Evolutionary conservation across 2,797 vertebrate genomes (phyloP).

Genomic region (Stomatorhinus walkeri): DNA sequence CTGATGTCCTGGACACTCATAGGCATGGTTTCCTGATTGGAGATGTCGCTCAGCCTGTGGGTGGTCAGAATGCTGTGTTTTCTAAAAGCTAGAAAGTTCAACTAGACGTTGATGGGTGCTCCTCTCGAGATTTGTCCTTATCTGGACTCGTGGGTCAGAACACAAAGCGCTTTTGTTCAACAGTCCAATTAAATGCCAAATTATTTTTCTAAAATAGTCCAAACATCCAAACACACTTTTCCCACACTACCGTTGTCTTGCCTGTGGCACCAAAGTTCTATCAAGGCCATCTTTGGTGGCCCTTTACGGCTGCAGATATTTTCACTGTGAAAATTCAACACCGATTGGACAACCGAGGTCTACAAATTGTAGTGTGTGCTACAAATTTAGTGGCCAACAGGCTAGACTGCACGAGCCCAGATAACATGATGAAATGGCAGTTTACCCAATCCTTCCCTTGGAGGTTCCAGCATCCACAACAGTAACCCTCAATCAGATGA

Average conservation of each 20-base stretch:
- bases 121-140: not conserved
- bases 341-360: not conserved
- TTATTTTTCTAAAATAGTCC: not conserved
- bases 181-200: not conserved
- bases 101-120: not conserved
- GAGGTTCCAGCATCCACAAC: not conserved
- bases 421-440: not conserved
- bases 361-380: slow-evolving; percentile 30
- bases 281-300: not conserved
- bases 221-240: not conserved
- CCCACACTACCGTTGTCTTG: not conserved
- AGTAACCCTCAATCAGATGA: not conserved
- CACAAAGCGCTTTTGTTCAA: not conserved
- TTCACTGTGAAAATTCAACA: not conserved
- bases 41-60: not conserved
- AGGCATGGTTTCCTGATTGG: not conserved
- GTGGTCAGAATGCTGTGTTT: not conserved
- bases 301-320: not conserved
- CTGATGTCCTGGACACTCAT: not conserved
- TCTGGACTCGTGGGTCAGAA: not conserved
- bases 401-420: not conserved
- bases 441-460: not conserved
- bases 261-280: not conserved
- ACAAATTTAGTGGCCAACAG: not conserved
- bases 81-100: not conserved